Evolutionary conservation across 1,140 invertebrate genomes (phyloP), one percentile per base, ranked within the genome.

Genomic region (Hermetia illucens): DNA sequence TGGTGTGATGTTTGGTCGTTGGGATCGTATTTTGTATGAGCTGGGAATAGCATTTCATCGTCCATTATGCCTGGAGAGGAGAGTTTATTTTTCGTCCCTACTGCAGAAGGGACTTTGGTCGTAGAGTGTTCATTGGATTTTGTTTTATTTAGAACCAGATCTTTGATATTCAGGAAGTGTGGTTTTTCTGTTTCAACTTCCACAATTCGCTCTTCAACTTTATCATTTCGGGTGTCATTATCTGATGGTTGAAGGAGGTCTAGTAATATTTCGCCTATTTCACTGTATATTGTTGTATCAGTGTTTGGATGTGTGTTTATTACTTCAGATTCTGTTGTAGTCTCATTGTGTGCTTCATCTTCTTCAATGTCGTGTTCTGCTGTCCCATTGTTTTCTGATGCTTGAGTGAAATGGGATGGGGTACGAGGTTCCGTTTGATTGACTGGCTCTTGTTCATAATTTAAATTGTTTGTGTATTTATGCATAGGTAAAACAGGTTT

Each of bases 11-110:
- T 58, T 13, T 36, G 36, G 17, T 61, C 60, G 6, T 53, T 45
- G 22, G 53, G 58, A 22, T 60, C 52, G 53, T 53, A 61, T 43
- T 61, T 61, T 5, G 58, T 53, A 16, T 60, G 57, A 9, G 52
- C 52, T 19, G 58, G 58, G 34, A 60, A 61, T 2, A 61, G 42
- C 17, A 45, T 51, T 5, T 56, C 58, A 25, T 58, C 55, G 18
- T 58, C 55, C 16, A 58, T 19, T 9, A 13, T 27, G 41, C 54
- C 55, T 0, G 50, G 49, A 8, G 55, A 13, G 31, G 30, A 24
- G 31, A 24, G n/a, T 39, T 16, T n/a, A n/a, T n/a, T n/a, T n/a
- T n/a, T n/a, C 10, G 29, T 29, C 17, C 29, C 22, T 39, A 31
- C 22, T 15, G 27, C 17, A n/a, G n/a, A n/a, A n/a, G n/a, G n/a